These are phyloP conservation scores for Urophycis tenuis DNA, from an alignment of 2,797 vertebrate species.

Conservation along the genomic window DNA sequence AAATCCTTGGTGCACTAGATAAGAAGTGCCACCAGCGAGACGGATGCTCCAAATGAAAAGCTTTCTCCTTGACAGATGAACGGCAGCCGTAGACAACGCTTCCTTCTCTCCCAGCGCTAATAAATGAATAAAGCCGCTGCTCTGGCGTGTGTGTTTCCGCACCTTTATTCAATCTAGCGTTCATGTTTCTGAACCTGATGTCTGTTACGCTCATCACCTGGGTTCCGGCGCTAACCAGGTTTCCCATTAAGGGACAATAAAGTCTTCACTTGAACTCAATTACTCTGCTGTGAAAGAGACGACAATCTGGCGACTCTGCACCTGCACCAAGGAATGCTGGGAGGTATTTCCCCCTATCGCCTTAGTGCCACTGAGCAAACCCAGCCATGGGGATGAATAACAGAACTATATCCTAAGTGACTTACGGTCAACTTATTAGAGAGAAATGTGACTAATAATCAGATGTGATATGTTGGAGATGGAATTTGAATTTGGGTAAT, in stretches of 20 bases:
- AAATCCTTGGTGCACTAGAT: neutral
- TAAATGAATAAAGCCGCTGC: neutral
- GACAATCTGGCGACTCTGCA: neutral
- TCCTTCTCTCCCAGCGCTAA: neutral
- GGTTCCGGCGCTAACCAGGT: neutral
- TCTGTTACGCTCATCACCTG: neutral
- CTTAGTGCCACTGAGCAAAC: neutral
- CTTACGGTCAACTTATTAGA: neutral
- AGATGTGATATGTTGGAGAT: too few relatives aligned
- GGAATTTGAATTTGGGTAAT: too few relatives aligned
- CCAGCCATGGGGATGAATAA: neutral
- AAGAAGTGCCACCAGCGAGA: neutral
- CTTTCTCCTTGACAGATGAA: slow-evolving; percentile 2
- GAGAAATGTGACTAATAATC: too few relatives aligned
- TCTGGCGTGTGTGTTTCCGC: neutral
- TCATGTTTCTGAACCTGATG: neutral
- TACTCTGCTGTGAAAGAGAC: slow-evolving; percentile 3
- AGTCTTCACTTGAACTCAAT: neutral
- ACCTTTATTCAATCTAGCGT: neutral
- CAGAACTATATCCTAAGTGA: neutral
- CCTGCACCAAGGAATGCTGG: neutral
- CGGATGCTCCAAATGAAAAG: neutral
- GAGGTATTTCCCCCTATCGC: neutral
- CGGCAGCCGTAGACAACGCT: neutral
- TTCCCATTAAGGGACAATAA: slow-evolving; percentile 1